Percentiles rank a stretch among this genome's conserved stretches.
Conservation (phyloP, 2,888 invertebrate genomes). For the Schizaphis graminum region DNA sequence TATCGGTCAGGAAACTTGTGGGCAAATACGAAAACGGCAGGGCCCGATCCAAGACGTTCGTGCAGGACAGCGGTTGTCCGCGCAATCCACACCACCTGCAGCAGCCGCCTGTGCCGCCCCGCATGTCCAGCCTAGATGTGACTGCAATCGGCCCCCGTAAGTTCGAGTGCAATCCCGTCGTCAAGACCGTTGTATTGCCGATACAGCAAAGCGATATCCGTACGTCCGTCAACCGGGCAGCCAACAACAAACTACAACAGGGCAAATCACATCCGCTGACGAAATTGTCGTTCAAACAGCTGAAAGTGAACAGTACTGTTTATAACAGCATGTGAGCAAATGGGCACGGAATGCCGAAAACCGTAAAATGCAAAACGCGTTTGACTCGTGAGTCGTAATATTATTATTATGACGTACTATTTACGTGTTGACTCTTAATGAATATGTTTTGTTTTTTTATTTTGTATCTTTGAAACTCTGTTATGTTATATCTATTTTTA, state of each 20-base stretch:
- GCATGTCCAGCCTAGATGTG: conserved; percentile 70
- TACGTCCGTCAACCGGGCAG: conserved; percentile 69
- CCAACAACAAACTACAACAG: conserved; percentile 87
- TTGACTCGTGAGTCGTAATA: neutral
- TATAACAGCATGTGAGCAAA: conserved; percentile 87
- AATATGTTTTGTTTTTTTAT: conserved; percentile 24
- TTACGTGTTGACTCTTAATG: conserved; percentile 15
- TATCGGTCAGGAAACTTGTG: conserved; percentile 83
- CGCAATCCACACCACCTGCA: conserved; percentile 69
- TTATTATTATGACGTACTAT: conserved; percentile 12
- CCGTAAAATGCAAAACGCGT: neutral
- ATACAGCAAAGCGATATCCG: conserved; percentile 64
- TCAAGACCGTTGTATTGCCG: conserved; percentile 73
- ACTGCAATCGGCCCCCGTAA: conserved; percentile 35
- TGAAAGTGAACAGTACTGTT: conserved; percentile 84
- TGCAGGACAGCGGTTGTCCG: conserved; percentile 68
- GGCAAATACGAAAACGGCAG: conserved; percentile 79
- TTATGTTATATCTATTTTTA: conserved; percentile 30
- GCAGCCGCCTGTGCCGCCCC: conserved; percentile 70
- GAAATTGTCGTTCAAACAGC: conserved; percentile 84
- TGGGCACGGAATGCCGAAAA: neutral
- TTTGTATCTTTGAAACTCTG: conserved; percentile 47
- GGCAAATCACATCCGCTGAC: conserved; percentile 93
- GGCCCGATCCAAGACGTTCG: conserved; percentile 67
- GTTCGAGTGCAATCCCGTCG: conserved; percentile 75